Base-by-base conservation (phyloP, 2,797 vertebrate species). In the Manis crassicaudata region DNA sequence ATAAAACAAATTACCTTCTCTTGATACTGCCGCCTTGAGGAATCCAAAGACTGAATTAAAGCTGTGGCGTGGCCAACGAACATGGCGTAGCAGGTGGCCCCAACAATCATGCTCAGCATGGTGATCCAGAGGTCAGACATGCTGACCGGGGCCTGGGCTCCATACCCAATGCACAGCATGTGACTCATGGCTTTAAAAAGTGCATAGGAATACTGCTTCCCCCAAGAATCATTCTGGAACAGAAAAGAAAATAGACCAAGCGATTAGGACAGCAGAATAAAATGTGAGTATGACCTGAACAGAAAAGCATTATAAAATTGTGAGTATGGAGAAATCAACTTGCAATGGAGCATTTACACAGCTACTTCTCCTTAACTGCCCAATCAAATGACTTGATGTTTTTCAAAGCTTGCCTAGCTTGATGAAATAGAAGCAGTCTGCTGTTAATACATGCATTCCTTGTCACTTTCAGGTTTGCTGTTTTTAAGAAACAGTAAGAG, bases 111-210 rank as follows among this genome's bases (percentile, higher is more conserved):
- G 79, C 99, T 99, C 96, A 99, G 98, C 99, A 99, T 99, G 86
- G 99, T 99, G 97, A 99, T 99, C 99, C 99, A 99, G 96, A 99
- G 99, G 98, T 99, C 99, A 0, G 99, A 99, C 99, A 99, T 99
- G 98, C 99, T 99, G 97, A 99, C 99, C 0, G 99, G 99, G 6
- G 99, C 99, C 0, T 99, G 99, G 91, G 99, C 99, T 0, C 99
- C 99, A 0, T 99, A 99, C 21, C 99, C 99, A 25, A 99, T 99
- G 97, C 99, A 99, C 91, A 99, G 98, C 99, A 99, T 99, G 97
- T 99, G 99, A 98, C 99, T 99, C 99, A 99, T 99, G 63, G 99
- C 99, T 99, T 99, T 99, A 99, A 99, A 99, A 97, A 99, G 99
- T 63, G 99, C 99, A 0, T 99, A 99, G 0, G 99, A 99, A 97